Evolutionary conservation across 1,140 invertebrate species (phyloP).

Genomic region (Amyelois transitella): DNA sequence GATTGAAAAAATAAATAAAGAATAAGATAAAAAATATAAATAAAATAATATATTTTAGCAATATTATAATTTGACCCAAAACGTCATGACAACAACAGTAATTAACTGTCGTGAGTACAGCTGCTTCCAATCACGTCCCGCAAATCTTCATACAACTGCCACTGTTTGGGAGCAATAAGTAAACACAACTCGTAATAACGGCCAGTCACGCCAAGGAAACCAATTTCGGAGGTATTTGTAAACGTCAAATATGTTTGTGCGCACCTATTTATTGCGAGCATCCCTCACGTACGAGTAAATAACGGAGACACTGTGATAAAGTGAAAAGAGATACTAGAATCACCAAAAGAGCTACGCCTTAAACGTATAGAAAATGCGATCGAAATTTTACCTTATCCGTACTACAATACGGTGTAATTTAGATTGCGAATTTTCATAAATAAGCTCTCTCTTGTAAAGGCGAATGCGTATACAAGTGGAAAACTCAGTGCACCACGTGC

Average conservation of each 20-base stretch:
- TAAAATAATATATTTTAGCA: too few relatives aligned
- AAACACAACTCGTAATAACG: constrained; percentile 55
- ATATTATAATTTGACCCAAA: too few relatives aligned
- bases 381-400: constrained; percentile 30
- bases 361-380: constrained; percentile 16
- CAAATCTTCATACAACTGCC: constrained; percentile 12
- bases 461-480: constrained; percentile 60
- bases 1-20: too few relatives aligned
- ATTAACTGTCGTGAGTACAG: not conserved
- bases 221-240: constrained; percentile 67
- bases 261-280: constrained; percentile 67
- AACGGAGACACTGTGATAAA: constrained; percentile 67
- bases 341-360: constrained; percentile 30
- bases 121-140: not conserved
- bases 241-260: constrained; percentile 70
- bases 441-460: constrained; percentile 35
- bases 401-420: constrained; percentile 28
- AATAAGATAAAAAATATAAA: too few relatives aligned
- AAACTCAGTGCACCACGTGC: constrained; percentile 74
- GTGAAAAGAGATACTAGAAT: constrained; percentile 65
- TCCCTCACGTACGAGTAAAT: constrained; percentile 70
- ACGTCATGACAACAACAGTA: too few relatives aligned
- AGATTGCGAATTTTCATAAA: constrained; percentile 20
- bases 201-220: constrained; percentile 58
- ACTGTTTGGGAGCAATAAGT: constrained; percentile 39